Evolutionary conservation across 2,888 invertebrate genomes (phyloP), one percentile per base, ranked within the genome.

Genomic region (Keiferia lycopersicella): DNA sequence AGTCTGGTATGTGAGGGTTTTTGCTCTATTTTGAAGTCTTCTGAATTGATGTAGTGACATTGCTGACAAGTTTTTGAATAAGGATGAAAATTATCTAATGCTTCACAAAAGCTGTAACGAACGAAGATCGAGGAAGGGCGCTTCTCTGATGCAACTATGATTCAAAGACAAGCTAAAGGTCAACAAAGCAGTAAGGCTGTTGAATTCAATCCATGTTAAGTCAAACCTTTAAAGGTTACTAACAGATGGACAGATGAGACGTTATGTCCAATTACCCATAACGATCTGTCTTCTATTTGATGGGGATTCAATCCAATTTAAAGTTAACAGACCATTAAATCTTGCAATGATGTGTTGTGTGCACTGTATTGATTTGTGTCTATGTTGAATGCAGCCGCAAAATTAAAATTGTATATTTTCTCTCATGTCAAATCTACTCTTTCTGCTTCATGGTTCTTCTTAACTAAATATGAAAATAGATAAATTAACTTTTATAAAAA

Each of bases 181-280:
- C 70, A 73, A 70, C 62, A 51, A 65, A 60, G 68, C 70, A 62
- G 67, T 70, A 70, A 69, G 71, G 66, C 73, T 71, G 61, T 39
- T 68, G 65, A 65, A 69, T 70, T 66, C 69, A 41, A 67, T 66
- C 64, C 66, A 64, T 67, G 71, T 71, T 73, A 71, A 68, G 65
- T 69, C 63, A 63, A 66, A 67, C 67, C 69, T 53, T 56, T 69
- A 61, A 73, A 74, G 72, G 73, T 74, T 70, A 68, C 66, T 64
- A 61, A 63, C 64, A 57, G 63, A 65, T 65, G 65, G 69, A 71
- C 71, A 70, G 73, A 76, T 73, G 74, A 73, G 67, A 66, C 60
- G 70, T 69, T 69, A 65, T 68, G 68, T 74, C 75, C 80, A 81
- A 81, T 81, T 80, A 80, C 73, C 68, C 71, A 66, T 77, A 76